Conservation (phyloP, 2,797 vertebrate species). For the Sebastes trivittatus region DNA sequence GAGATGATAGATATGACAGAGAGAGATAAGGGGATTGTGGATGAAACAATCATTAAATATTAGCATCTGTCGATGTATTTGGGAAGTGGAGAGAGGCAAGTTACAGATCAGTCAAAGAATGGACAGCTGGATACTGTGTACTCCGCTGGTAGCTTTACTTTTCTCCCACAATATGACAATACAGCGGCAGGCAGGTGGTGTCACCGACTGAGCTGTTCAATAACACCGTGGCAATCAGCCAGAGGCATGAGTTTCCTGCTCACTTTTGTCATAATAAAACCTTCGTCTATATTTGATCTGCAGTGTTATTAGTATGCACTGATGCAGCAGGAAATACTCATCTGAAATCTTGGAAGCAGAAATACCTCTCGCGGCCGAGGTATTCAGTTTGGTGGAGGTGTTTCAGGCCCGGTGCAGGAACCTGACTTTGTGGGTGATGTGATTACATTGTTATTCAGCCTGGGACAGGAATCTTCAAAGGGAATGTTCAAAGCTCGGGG, state of each 20-base stretch:
- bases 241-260: not conserved
- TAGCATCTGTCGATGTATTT: constrained; percentile 45
- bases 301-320: constrained; percentile 4
- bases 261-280: constrained; percentile 19
- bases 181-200: not conserved
- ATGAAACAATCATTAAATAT: constrained; percentile 70
- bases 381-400: not conserved
- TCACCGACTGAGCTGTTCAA: constrained; percentile 7
- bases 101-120: constrained; percentile 6
- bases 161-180: not conserved
- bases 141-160: constrained; percentile 9
- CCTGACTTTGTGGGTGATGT: not conserved
- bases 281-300: constrained; percentile 1
- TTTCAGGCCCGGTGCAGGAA: not conserved
- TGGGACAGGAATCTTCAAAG: constrained; percentile 8
- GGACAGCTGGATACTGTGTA: not conserved
- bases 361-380: not conserved
- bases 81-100: constrained; percentile 42
- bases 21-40: constrained; percentile 69
- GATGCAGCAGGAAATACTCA: not conserved
- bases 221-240: constrained; percentile 8
- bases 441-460: constrained; percentile 21
- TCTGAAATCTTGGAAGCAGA: constrained; percentile 1
- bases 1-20: constrained; percentile 62
- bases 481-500: constrained; percentile 1